Evolutionary conservation across 2,888 invertebrate genomes (phyloP), one percentile per base, ranked within the genome.

Genomic region (Merodon equestris): DNA sequence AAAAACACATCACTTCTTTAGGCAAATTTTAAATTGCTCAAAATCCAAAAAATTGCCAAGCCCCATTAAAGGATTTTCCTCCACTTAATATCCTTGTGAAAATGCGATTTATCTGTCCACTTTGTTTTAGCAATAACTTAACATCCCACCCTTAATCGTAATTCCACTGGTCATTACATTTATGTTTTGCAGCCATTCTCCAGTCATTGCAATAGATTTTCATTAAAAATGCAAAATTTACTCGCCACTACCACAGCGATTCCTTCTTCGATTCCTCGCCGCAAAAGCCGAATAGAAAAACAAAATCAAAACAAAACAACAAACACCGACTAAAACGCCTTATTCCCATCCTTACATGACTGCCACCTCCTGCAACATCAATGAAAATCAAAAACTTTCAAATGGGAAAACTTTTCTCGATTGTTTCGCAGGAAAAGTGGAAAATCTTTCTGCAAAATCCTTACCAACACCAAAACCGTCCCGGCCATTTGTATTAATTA

Each of bases 401-500:
- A 81, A 81, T 81, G 81, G 81, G 81, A 81, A 81, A 81, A 81
- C 81, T 81, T 81, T 79, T 81, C 61, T 63, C 77, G 73, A 81
- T 81, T 81, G 81, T 81, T 81, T 71, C 61, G 48, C 57, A 71
- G 75, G 71, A 74, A 79, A 75, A 66, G 72, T 70, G 57, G 73
- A 63, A 73, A 79, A 64, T 74, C 79, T 79, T 79, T 14, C 44
- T 54, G 57, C 15, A 47, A 40, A 72, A 63, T 53, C 60, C 34
- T 45, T 36, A 47, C 19, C 38, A 45, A 42, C 54, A 36, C 60
- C 72, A 67, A n/a, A 79, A 58, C 70, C 79, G 64, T 79, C 64
- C 47, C 54, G 84, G 85, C 86, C 86, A 86, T 86, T 86, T 86
- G 86, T 86, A 86, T 86, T 86, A 86, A 86, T 86, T 86, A 86